These are phyloP conservation scores for Neodiprion pinetum DNA, from an alignment of 1,140 invertebrate genomes.

Conservation along the genomic window DNA sequence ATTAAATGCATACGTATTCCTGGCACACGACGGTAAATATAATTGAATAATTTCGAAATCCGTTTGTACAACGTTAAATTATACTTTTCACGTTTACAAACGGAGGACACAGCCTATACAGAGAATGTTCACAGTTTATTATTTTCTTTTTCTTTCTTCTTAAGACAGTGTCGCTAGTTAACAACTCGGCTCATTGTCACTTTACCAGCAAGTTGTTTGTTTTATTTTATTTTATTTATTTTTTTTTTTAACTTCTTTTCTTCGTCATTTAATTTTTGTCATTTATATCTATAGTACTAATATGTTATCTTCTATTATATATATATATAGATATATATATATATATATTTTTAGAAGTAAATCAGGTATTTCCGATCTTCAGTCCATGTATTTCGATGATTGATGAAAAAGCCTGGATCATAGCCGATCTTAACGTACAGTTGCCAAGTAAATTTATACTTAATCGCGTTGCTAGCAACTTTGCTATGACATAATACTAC, in stretches of 20 bases:
- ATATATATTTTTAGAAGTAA: slow-evolving; percentile 29
- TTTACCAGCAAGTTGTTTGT: slow-evolving; percentile 39
- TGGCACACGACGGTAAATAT: slow-evolving; percentile 38
- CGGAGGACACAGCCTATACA: slow-evolving; percentile 53
- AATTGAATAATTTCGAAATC: slow-evolving; percentile 45
- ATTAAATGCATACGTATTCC: slow-evolving; percentile 26
- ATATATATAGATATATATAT: slow-evolving; percentile 26
- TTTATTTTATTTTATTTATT: neutral
- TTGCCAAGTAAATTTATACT: too few species aligned
- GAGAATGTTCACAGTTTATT: slow-evolving; percentile 55
- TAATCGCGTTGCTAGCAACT: too few species aligned
- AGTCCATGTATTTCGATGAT: too few species aligned
- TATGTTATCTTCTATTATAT: neutral
- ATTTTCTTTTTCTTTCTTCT: too few species aligned
- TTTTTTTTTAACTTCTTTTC: neutral
- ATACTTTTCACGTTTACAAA: slow-evolving; percentile 31
- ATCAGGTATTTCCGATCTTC: too few species aligned
- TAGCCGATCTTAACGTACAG: too few species aligned
- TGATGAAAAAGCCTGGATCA: too few species aligned
- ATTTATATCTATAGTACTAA: too few species aligned
- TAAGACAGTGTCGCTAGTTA: slow-evolving; percentile 46
- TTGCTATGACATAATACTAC: too few species aligned
- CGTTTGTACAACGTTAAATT: slow-evolving; percentile 32
- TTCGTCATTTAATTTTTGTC: neutral
- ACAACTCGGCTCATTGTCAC: slow-evolving; percentile 47